Percentiles rank a stretch among this genome's conserved stretches.
Conservation (phyloP, 2,888 invertebrate species). For the Sepiola atlantica region DNA sequence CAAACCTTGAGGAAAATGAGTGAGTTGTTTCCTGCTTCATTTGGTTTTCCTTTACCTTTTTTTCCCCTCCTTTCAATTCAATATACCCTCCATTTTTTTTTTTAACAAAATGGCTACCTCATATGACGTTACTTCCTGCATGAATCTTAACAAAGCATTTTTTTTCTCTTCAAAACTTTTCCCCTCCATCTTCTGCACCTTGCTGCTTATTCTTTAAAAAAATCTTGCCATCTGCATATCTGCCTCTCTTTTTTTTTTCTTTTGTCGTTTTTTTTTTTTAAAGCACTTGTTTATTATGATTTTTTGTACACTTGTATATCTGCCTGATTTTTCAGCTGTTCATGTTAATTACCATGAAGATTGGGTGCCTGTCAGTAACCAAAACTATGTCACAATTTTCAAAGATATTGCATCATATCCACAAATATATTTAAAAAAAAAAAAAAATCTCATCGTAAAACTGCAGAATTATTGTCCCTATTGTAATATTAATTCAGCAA, state of each 20-base stretch:
- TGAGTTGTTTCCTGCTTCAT: constrained; percentile 59
- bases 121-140: not conserved
- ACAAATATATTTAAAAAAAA: no score
- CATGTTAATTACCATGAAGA: not conserved
- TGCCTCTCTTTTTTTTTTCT: not conserved
- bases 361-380: no score
- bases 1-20: constrained; percentile 70
- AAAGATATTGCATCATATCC: no score
- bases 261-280: not conserved
- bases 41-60: constrained; percentile 22
- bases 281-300: not conserved
- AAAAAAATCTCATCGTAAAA: no score
- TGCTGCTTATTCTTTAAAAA: not conserved
- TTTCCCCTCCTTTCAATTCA: not conserved
- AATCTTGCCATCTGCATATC: not conserved
- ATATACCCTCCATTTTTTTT: not conserved
- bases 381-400: no score
- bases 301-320: not conserved
- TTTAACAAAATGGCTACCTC: not conserved
- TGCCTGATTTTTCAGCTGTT: constrained; percentile 34
- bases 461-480: no score
- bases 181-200: not conserved
- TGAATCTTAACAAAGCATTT: not conserved
- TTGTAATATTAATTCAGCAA: no score
- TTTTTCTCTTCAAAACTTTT: not conserved